These are phyloP conservation scores for Ptychochromis oligacanthus DNA, from an alignment of 2,113 vertebrate genomes.

Conservation along the genomic window DNA sequence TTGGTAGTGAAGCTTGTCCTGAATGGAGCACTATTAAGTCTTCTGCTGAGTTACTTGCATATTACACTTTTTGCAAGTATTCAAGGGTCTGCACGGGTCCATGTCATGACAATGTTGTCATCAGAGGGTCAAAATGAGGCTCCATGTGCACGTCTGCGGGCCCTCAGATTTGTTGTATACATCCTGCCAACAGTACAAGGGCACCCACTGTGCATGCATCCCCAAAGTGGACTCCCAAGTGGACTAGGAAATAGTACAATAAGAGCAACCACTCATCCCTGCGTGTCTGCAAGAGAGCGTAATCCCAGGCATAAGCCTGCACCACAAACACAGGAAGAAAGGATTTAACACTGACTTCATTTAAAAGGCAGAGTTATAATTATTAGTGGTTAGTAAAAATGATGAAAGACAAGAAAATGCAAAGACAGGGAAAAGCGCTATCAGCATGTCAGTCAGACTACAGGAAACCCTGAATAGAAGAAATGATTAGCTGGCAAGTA, in stretches of 20 bases:
- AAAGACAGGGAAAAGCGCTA: not conserved
- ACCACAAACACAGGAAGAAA: too few relatives aligned
- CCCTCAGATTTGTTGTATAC: not conserved
- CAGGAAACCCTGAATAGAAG: not conserved
- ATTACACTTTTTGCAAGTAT: not conserved
- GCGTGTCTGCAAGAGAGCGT: not conserved
- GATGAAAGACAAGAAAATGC: not conserved
- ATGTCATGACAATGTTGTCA: not conserved
- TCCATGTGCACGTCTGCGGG: not conserved
- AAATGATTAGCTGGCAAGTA: not conserved
- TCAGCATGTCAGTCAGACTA: not conserved
- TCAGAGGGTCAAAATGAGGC: not conserved
- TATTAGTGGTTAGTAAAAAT: conserved; percentile 1
- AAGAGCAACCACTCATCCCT: not conserved
- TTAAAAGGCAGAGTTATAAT: not conserved
- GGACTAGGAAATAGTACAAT: not conserved
- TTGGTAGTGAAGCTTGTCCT: not conserved
- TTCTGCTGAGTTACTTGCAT: not conserved
- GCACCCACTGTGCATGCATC: not conserved
- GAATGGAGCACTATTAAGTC: not conserved
- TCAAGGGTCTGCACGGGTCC: not conserved
- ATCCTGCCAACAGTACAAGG: not conserved
- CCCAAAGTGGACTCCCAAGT: not conserved
- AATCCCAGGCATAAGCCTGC: not conserved
- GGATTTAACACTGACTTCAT: not conserved